Evolutionary conservation across 1,140 invertebrate species (phyloP).

Genomic region (Microplitis demolitor): DNA sequence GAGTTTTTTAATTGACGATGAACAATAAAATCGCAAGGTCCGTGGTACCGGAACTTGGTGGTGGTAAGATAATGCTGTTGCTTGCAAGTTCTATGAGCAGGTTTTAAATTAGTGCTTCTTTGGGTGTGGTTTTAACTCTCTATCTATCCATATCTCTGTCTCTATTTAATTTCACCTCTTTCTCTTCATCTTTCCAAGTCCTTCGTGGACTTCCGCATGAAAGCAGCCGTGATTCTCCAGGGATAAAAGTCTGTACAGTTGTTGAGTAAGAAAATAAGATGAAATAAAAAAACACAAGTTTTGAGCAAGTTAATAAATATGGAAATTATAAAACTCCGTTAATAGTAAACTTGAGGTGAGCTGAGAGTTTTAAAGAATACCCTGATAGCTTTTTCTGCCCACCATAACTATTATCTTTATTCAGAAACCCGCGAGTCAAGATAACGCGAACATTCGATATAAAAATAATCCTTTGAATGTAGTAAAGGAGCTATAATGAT

Average conservation of each 20-base stretch:
- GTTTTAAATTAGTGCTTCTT: conserved; percentile 4
- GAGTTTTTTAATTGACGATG: too few species aligned
- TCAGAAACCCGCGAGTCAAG: neutral
- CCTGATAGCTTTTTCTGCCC: neutral
- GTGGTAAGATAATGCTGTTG: neutral
- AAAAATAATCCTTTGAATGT: too few species aligned
- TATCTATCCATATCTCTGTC: too few species aligned
- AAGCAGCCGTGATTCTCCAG: neutral
- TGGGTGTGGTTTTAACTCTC: neutral
- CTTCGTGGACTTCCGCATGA: neutral
- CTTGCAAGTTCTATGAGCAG: neutral
- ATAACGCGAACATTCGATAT: neutral
- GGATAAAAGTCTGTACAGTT: neutral
- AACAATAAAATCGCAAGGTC: too few species aligned
- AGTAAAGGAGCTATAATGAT: neutral
- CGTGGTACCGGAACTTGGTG: neutral
- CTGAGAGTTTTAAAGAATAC: neutral
- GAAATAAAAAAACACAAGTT: neutral
- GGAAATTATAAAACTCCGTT: conserved; percentile 40
- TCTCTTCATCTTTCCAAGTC: too few species aligned
- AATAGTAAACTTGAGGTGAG: conserved; percentile 29
- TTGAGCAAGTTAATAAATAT: conserved; percentile 41
- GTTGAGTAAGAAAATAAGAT: conserved; percentile 1
- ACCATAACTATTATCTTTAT: too few species aligned
- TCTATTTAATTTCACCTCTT: too few species aligned